Evolutionary conservation across 2,797 vertebrate species (phyloP), one percentile per base, ranked within the genome.

Genomic region (Sorex maritimensis): DNA sequence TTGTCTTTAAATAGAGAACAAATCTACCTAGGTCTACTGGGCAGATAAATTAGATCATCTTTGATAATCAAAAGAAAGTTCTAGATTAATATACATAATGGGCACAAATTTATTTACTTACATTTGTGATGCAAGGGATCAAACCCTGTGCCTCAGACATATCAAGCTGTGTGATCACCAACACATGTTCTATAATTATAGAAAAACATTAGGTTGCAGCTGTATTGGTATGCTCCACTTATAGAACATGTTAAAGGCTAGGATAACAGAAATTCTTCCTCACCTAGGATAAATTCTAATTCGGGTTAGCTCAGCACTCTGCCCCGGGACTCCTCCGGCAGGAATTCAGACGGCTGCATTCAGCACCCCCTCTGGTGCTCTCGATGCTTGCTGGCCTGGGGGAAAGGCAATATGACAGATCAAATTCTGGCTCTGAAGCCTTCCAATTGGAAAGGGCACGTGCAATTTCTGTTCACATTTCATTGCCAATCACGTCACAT

Each of bases 61-160:
- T 55, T 73, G 55, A 81, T 34, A 81, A 78, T 95, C 77, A 28
- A 41, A 80, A 86, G 68, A 91, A 85, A 86, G 12, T 61, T 90
- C 5, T n/a, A 41, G 41, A 24, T 46, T 68, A 75, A 67, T 63
- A 13, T 63, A 17, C 26, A 2, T 52, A 49, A 72, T 8, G 68
- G 44, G 11, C 49, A 52, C 24, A 73, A 52, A 67, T 82, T 81
- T 75, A 23, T 21, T 61, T 61, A 58, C 5, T 58, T 58, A 21
- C 58, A 61, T 61, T 19, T 61, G 58, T 61, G 58, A 15, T 61
- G 4, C 17, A 61, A 17, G 19, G 21, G 17, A 61, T 19, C 58
- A 61, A 61, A 61, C 58, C 58, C 58, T 6, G 58, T 61, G 19
- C 21, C 17, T 61, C 58, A 19, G 21, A 21, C 19, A 58, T 58